Base-by-base conservation (phyloP, 1,140 invertebrate genomes). In the Danaus plexippus region DNA sequence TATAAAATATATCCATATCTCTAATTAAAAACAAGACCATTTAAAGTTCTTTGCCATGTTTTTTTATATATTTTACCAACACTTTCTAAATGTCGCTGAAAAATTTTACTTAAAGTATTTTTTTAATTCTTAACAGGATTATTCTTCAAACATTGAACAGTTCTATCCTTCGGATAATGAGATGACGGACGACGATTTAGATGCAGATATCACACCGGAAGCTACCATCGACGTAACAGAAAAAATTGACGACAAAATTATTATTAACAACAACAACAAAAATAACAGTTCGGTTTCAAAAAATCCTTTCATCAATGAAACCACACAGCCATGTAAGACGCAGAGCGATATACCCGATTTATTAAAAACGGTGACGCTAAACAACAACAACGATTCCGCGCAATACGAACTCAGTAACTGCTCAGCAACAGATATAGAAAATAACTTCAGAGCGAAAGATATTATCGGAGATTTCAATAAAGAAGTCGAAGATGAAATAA, bases 401-500 rank as follows among this genome's bases (percentile, higher is more conserved):
- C 52, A 58, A 65, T 59, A 64, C 44, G 77, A 87, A 43, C 67
- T 71, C 18, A 71, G n/a, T 22, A 42, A 67, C 61, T 80, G 69
- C 52, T 71, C 74, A 45, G 69, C 75, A 54, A 77, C 75, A 44
- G 83, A 85, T 63, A 85, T 86, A 62, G 83, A 86, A 68, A 85
- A 86, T 59, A 85, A 86, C 63, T 86, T 86, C 61, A 52, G 85
- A 52, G 73, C 81, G 4, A 83, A 78, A 57, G 84, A 87, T 68
- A 88, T 89, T 48, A 87, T 88, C 59, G 89, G 88, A 18, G 87
- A 89, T 66, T 89, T 89, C 63, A 88, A 87, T 53, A 88, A 88
- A 72, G 88, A 89, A 78, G 76, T 89, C 32, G 88, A 89, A 71
- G 84, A 87, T 61, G 88, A 89, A 82, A 81, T 89, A 46, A 87